A percentile compares a stretch with the other conserved stretches of the same genome.
phyloP scores from a whole-genome alignment of 1,140 invertebrate species.

The Nasonia vitripennis region DNA sequence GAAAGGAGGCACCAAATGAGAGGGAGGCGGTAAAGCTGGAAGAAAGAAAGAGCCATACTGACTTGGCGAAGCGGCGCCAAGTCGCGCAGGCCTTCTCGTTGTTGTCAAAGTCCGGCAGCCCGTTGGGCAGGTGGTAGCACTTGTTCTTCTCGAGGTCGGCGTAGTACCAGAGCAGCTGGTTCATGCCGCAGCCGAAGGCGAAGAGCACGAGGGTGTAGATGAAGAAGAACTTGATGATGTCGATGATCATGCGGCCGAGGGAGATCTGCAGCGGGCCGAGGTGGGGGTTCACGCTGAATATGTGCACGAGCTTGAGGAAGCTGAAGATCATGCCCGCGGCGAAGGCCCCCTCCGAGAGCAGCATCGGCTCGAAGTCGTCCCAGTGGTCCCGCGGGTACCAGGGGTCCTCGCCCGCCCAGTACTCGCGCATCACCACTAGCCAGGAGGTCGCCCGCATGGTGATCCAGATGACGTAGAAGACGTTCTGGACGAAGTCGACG shows the following conservation, averaged over 20 bases:
- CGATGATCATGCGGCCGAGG: conserved; percentile 92
- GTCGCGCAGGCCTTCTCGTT: conserved; percentile 88
- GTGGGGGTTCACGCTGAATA: conserved; percentile 96
- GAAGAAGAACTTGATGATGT: conserved; percentile 96
- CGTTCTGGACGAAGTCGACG: conserved; percentile 96
- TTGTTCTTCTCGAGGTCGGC: conserved; percentile 91
- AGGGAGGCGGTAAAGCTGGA: no score
- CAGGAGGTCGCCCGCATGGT: conserved; percentile 84
- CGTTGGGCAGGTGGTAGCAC: conserved; percentile 85
- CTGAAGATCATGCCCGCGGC: conserved; percentile 94
- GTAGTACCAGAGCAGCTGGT: conserved; percentile 96
- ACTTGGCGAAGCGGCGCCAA: conserved; percentile 92
- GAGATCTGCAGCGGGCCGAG: conserved; percentile 93
- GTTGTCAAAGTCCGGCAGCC: conserved; percentile 83
- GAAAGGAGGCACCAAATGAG: no score
- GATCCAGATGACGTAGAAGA: conserved; percentile 95
- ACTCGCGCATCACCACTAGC: conserved; percentile 87
- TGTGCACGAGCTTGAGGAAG: conserved; percentile 94
- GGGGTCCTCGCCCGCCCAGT: conserved; percentile 82
- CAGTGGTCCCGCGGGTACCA: conserved; percentile 91
- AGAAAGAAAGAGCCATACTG: conserved; percentile 56
- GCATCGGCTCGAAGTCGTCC: conserved; percentile 95
- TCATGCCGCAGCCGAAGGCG: conserved; percentile 93
- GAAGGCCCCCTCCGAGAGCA: conserved; percentile 95
- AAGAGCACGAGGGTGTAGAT: conserved; percentile 93